These are phyloP conservation scores for Eulemur macaco DNA, from an alignment of 2,113 vertebrate species.

Conservation along the genomic window DNA sequence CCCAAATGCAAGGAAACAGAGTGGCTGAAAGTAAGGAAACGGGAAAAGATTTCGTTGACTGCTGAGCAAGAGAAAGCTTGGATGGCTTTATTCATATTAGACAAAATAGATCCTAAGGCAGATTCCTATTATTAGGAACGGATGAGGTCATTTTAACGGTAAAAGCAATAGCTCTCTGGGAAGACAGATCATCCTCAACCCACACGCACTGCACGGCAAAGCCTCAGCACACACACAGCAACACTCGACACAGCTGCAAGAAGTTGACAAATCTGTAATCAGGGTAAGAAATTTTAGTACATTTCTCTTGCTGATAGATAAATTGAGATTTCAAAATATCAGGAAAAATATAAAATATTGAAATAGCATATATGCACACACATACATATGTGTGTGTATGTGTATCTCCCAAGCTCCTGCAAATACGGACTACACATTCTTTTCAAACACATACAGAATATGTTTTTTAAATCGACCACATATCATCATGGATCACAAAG, in stretches of 20 bases:
- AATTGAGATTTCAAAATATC: background rate
- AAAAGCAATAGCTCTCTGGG: background rate
- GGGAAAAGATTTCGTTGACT: fast-evolving
- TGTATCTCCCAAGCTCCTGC: background rate
- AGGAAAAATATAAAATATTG: background rate
- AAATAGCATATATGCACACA: background rate
- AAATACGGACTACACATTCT: background rate
- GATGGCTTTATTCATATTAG: background rate
- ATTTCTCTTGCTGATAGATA: background rate
- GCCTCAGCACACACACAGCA: background rate
- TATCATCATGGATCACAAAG: background rate
- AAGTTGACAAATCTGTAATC: fast-evolving
- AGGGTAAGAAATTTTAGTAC: background rate
- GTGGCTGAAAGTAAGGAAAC: background rate
- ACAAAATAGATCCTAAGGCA: background rate
- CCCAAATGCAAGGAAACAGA: background rate
- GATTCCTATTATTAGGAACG: too few species aligned
- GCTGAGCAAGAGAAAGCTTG: background rate
- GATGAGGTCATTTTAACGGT: background rate
- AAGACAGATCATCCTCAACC: background rate
- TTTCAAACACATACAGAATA: constrained; percentile 2
- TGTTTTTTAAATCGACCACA: background rate
- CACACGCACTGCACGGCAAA: background rate
- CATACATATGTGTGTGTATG: too few species aligned
- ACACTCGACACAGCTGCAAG: background rate